Evolutionary conservation across 2,797 vertebrate genomes (phyloP).

Genomic region (Lacerta agilis): DNA sequence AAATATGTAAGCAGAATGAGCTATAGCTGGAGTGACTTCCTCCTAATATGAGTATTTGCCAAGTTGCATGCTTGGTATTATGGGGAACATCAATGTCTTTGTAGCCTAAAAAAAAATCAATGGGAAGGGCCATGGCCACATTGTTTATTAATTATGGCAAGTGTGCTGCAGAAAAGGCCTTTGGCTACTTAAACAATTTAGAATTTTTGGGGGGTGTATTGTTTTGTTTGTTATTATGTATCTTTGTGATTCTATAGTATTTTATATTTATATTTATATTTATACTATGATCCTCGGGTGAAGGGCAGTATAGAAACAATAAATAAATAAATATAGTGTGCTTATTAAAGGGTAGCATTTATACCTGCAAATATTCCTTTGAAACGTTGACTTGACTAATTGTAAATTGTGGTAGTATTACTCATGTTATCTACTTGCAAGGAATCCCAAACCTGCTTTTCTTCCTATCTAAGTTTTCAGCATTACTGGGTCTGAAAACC

Average conservation of each 20-base stretch:
- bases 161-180: neutral
- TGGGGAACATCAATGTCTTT: neutral
- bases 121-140: neutral
- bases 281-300: too few species aligned
- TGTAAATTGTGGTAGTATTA: neutral
- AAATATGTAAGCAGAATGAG: neutral
- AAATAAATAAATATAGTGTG: neutral
- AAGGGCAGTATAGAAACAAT: too few species aligned
- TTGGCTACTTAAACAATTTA: too few species aligned
- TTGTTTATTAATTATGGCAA: neutral
- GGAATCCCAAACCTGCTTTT: neutral
- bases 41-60: neutral
- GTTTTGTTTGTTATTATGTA: too few species aligned
- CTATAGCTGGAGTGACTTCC: neutral
- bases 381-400: neutral
- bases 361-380: neutral
- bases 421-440: neutral
- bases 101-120: neutral
- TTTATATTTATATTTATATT: too few species aligned
- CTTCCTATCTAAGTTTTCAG: neutral
- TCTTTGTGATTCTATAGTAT: too few species aligned
- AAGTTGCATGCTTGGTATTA: rapidly evolving
- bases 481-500: neutral
- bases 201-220: too few species aligned
- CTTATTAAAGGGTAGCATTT: too few species aligned